A percentile compares a stretch with the other conserved stretches of the same genome.
Conservation (phyloP, 1,140 invertebrate species). For the Drosophila tsacasi region DNA sequence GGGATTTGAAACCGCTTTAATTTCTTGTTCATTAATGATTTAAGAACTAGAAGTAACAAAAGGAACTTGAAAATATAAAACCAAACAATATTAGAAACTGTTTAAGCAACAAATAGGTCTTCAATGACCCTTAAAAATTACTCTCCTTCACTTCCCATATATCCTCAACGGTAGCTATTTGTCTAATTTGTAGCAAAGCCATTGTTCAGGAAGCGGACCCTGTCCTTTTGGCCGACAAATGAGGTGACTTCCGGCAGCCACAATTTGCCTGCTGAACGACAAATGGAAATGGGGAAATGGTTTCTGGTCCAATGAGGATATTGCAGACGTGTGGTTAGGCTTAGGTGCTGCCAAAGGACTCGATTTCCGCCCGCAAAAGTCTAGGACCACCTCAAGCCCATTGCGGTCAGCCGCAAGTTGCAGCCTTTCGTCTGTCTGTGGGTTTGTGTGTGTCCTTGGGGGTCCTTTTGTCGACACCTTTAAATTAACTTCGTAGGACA, state of each 20-base stretch:
- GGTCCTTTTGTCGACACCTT: conserved; percentile 43
- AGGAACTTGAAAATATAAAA: not conserved
- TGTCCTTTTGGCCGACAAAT: conserved; percentile 64
- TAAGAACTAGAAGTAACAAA: too few species aligned
- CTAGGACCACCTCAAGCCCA: conserved; percentile 51
- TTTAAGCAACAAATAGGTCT: too few species aligned
- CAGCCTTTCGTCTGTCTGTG: conserved; percentile 15
- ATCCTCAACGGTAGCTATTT: not conserved
- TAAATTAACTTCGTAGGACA: conserved; percentile 65
- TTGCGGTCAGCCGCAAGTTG: conserved; percentile 64
- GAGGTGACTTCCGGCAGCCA: conserved; percentile 66
- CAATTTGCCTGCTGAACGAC: conserved; percentile 45
- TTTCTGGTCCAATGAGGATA: conserved; percentile 43
- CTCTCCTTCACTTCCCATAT: not conserved
- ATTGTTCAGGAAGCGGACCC: conserved; percentile 30
- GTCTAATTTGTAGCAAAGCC: conserved; percentile 16
- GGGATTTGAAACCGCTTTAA: not conserved
- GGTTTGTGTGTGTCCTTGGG: conserved; percentile 7
- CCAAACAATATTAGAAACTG: not conserved
- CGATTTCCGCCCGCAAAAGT: conserved; percentile 37
- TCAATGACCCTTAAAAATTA: not conserved
- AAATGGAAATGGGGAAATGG: conserved; percentile 67
- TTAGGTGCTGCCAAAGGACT: conserved; percentile 29
- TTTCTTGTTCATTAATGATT: too few species aligned
- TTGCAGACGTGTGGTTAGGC: conserved; percentile 39